Conservation (phyloP, 2,113 vertebrate genomes). For the Pampusana beccarii region DNA sequence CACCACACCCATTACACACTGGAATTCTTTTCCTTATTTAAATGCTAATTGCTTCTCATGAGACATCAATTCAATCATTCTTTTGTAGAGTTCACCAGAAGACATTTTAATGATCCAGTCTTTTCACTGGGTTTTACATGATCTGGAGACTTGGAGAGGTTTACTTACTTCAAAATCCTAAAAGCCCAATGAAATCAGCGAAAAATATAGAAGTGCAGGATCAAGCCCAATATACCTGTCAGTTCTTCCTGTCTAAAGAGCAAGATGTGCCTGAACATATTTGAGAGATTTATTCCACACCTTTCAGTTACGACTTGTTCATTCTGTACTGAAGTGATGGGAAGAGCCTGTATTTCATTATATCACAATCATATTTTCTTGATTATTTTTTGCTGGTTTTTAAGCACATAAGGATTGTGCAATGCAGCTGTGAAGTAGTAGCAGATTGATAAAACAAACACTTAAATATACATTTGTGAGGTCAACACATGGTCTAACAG, state of each 20-base stretch:
- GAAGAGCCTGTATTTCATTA: background rate
- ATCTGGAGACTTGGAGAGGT: background rate
- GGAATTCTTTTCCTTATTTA: conserved; percentile 26
- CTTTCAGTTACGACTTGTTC: background rate
- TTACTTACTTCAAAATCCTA: background rate
- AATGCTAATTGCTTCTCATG: conserved; percentile 72
- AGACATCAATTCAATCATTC: conserved; percentile 20
- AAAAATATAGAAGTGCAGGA: background rate
- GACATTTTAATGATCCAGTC: background rate
- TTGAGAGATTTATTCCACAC: background rate
- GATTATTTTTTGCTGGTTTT: background rate
- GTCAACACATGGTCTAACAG: background rate
- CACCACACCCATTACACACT: background rate
- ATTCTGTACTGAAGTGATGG: background rate
- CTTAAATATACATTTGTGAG: background rate
- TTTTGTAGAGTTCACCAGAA: background rate
- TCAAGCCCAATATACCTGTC: background rate
- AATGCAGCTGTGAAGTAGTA: background rate
- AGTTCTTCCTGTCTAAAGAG: background rate
- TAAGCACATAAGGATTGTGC: background rate
- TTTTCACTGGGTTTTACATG: background rate
- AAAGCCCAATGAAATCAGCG: background rate
- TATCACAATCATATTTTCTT: background rate
- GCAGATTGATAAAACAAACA: background rate
- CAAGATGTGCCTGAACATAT: background rate